Conservation (phyloP, 2,888 invertebrate genomes). For the Acronicta alni region DNA sequence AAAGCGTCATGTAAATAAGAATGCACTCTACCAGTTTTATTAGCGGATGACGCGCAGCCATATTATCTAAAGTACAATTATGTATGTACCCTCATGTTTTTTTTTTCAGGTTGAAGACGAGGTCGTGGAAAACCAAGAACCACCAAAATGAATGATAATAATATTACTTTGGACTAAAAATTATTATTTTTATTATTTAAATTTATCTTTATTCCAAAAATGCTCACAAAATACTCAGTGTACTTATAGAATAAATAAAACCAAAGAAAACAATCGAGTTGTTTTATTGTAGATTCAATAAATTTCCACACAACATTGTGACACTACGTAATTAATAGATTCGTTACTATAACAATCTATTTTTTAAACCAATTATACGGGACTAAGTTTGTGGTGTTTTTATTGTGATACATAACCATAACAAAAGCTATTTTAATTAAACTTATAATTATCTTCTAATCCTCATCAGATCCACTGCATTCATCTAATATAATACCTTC, state of each 20-base stretch:
- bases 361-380: not conserved
- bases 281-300: conserved; percentile 32
- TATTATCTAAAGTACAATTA: too few species aligned
- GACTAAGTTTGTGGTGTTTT: not conserved
- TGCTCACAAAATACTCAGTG: conserved; percentile 39
- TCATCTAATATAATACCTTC: conserved; percentile 79
- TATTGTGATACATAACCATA: not conserved
- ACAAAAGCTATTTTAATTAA: not conserved
- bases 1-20: too few species aligned
- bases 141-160: conserved; percentile 62
- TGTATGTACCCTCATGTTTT: conserved; percentile 9
- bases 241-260: conserved; percentile 20
- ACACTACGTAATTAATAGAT: not conserved
- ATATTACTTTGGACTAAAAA: too few species aligned
- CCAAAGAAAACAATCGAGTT: not conserved
- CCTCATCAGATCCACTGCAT: conserved; percentile 77
- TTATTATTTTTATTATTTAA: too few species aligned
- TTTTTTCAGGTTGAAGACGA: conserved; percentile 81
- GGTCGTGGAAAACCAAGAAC: conserved; percentile 65
- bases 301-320: conserved; percentile 30
- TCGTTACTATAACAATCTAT: not conserved
- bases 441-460: conserved; percentile 44
- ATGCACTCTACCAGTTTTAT: too few species aligned
- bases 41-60: too few species aligned
- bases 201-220: too few species aligned